These are phyloP conservation scores for Nothocercus nigrocapillus DNA, from an alignment of 2,113 vertebrate genomes.

Conservation along the genomic window DNA sequence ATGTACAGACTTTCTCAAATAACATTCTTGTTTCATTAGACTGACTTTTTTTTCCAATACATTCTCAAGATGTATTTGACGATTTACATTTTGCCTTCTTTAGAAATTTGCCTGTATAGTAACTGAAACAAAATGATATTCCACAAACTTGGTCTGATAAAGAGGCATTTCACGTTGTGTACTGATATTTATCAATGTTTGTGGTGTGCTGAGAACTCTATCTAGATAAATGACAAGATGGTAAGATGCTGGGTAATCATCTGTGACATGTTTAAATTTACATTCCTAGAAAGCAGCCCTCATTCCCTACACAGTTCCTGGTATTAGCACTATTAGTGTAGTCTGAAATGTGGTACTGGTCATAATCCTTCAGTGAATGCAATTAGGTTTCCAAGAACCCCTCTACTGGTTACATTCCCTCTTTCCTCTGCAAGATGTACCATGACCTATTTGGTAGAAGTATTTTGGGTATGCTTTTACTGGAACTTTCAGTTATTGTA, in stretches of 20 bases:
- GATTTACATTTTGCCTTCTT: not conserved
- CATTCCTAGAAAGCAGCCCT: not conserved
- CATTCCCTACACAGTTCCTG: not conserved
- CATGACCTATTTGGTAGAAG: not conserved
- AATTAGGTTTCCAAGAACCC: not conserved
- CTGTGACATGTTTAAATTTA: not conserved
- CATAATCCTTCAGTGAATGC: not conserved
- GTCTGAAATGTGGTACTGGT: not conserved
- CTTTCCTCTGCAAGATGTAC: not conserved
- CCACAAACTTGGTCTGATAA: not conserved
- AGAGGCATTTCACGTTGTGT: not conserved
- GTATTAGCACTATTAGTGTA: not conserved
- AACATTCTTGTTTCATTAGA: not conserved
- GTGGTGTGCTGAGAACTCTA: not conserved
- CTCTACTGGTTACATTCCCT: not conserved
- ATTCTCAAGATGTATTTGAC: not conserved
- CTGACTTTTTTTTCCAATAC: not conserved
- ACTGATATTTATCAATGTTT: not conserved
- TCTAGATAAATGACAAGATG: not conserved
- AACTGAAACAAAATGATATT: not conserved
- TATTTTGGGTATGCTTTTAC: not conserved
- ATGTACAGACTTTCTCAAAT: not conserved
- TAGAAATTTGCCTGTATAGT: not conserved
- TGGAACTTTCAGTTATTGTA: not conserved
- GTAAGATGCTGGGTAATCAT: not conserved